Percentiles rank a stretch among this genome's conserved stretches.
Evolutionary conservation across 2,113 vertebrate genomes (phyloP).

Genomic region (Centropus unirufus): DNA sequence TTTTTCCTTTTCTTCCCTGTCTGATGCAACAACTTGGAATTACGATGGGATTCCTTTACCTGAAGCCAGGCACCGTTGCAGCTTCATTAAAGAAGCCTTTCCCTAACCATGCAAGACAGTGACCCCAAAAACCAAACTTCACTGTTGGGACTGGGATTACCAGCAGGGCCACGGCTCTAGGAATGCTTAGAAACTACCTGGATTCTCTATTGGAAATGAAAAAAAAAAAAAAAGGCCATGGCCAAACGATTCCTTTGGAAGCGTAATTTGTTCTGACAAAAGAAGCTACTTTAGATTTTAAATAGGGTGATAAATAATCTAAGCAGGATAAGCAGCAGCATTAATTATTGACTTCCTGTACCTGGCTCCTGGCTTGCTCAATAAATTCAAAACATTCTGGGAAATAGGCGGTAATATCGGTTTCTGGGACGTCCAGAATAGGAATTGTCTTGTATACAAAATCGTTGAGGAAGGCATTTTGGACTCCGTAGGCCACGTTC

Average conservation of each 20-base stretch:
- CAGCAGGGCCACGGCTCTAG: not conserved
- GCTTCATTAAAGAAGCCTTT: not conserved
- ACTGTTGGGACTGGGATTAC: not conserved
- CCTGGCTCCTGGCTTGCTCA: slow-evolving; percentile 86
- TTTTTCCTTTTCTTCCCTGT: not conserved
- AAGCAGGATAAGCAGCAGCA: not conserved
- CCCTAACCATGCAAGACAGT: not conserved
- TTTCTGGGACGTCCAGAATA: slow-evolving; percentile 93
- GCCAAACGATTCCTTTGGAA: not conserved
- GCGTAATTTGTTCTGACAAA: not conserved
- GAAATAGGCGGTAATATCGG: slow-evolving; percentile 85
- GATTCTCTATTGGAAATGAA: not conserved
- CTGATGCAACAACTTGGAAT: not conserved
- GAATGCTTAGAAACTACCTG: not conserved
- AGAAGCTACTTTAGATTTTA: not conserved
- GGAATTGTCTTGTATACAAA: slow-evolving; percentile 82
- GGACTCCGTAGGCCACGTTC: slow-evolving; percentile 93
- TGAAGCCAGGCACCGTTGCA: not conserved
- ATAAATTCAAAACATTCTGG: slow-evolving; percentile 93
- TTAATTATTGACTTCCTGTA: slow-evolving; percentile 54
- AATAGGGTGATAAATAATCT: not conserved
- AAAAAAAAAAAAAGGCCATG: not conserved
- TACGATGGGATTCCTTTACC: not conserved
- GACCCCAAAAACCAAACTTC: not conserved
- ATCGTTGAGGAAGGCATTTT: slow-evolving; percentile 87